Conservation (phyloP, 2,888 invertebrate species). For the Polyploca ridens region DNA sequence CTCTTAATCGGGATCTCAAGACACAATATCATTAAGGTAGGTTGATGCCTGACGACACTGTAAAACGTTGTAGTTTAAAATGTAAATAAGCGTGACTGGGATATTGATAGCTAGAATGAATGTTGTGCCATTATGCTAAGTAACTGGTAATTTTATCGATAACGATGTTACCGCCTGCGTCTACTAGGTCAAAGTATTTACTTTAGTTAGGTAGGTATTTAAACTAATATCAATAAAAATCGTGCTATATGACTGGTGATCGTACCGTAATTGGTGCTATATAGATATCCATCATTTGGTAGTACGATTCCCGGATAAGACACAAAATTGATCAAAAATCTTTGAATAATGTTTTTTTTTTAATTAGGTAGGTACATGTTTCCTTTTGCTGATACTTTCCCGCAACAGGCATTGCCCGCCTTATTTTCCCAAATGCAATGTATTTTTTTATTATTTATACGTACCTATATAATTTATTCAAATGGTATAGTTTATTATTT, state of each 20-base stretch:
- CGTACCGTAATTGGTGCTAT: no score
- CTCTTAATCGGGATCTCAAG: background rate
- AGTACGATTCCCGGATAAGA: no score
- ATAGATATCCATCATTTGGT: no score
- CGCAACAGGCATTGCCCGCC: no score
- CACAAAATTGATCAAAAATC: no score
- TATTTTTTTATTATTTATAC: no score
- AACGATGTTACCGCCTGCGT: constrained; percentile 1
- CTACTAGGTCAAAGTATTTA: constrained; percentile 6
- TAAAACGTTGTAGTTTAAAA: background rate
- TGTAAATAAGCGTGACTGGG: background rate
- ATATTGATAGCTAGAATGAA: background rate
- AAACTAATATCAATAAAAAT: background rate
- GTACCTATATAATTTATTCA: background rate
- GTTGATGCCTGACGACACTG: background rate
- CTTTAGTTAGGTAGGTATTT: background rate
- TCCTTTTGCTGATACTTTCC: no score
- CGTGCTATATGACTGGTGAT: background rate
- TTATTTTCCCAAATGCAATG: no score
- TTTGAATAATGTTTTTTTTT: no score
- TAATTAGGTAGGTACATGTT: no score
- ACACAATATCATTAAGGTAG: background rate
- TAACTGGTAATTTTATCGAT: constrained; percentile 3
- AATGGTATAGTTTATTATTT: background rate
- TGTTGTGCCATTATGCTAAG: constrained; percentile 7